Conservation (phyloP, 2,113 vertebrate species). For the Myotis brandtii region DNA sequence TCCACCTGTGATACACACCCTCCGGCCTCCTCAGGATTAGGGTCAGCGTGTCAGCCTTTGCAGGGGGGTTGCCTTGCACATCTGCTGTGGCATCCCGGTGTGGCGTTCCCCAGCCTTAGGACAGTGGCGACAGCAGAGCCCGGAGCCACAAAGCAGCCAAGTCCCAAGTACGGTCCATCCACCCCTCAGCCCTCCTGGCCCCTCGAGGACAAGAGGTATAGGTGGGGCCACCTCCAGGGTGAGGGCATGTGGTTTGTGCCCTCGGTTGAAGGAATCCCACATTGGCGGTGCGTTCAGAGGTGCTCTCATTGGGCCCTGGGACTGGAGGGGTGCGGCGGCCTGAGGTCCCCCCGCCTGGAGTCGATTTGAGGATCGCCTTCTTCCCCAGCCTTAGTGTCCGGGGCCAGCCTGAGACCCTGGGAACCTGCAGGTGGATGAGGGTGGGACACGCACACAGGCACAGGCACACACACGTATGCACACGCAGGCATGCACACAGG, state of each 20-base stretch:
- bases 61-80: no score
- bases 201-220: background rate
- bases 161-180: accelerated
- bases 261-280: background rate
- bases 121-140: background rate
- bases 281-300: background rate
- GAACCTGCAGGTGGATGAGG: background rate
- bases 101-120: background rate
- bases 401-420: background rate
- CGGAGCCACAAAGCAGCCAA: background rate
- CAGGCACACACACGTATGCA: accelerated
- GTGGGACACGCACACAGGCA: background rate
- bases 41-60: background rate
- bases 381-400: background rate
- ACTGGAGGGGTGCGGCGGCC: accelerated
- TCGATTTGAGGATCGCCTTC: background rate
- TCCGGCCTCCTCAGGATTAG: accelerated
- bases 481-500: background rate
- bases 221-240: accelerated
- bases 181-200: background rate
- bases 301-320: background rate
- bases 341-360: accelerated
- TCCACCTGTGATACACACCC: accelerated
- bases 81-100: background rate
- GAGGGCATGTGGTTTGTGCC: background rate